Evolutionary conservation across 2,113 vertebrate genomes (phyloP), one percentile per base, ranked within the genome.

Genomic region (Cebidichthys violaceus): DNA sequence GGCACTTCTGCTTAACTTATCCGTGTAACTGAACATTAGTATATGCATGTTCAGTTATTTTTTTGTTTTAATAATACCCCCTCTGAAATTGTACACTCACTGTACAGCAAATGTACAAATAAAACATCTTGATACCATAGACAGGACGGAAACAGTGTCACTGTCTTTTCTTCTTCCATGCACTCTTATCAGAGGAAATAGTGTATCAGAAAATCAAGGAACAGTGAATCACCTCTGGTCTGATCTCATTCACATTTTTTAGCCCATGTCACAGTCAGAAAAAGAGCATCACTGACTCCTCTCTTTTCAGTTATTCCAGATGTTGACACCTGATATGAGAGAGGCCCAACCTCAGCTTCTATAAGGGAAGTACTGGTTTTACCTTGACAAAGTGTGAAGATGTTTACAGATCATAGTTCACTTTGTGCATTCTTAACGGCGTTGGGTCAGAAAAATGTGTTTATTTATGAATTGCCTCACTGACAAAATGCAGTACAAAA

Each of bases 261-360:
- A 66, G 65, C 47, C 1, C 0, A 83, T 45, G 41, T 65, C 60
- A 72, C 62, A 33, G 10, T 29, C n/a, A 65, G 17, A 17, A 57
- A 69, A 64, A 47, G 66, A 57, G 9, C 66, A n/a, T 65, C 41
- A 39, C 1, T 27, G 39, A 45, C 18, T 62, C 18, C 55, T 60
- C 10, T 24, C 73, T 29, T 76, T 55, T 50, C 22, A 84, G 74
- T 84, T 84, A 8, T 57, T 87, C 64, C 66, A 81, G 82, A 87
- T 86, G 8, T 14, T 57, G 15, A 35, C 39, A 70, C 47, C 33
- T 77, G 86, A 90, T 90, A 77, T 24, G 33, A 75, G 60, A 3
- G 1, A 70, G 47, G 52, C 43, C 7, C 29, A 43, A 75, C 52
- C 57, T 86, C 67, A 27, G 60, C 17, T 11, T 65, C 17, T 70